A percentile compares a stretch with the other conserved stretches of the same genome.
Conservation (phyloP, 2,113 vertebrate species). For the Microtus richardsoni region DNA sequence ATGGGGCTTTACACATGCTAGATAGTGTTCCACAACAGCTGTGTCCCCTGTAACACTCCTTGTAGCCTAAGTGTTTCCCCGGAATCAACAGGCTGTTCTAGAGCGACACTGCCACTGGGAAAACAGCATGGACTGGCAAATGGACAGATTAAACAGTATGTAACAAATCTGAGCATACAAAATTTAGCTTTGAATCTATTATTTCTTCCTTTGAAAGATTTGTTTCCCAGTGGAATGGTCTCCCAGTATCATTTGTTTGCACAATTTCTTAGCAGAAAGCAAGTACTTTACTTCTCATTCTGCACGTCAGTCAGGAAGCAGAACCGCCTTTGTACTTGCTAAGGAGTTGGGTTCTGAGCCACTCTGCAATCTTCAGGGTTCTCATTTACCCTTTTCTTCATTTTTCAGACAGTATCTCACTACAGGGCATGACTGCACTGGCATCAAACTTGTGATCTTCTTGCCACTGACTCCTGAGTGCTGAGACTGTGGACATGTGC, state of each 20-base stretch:
- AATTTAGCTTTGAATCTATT: neutral
- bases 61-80: neutral
- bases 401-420: too few relatives aligned
- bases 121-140: neutral
- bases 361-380: neutral
- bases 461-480: neutral
- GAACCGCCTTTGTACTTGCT: neutral
- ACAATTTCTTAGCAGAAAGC: neutral
- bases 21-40: neutral
- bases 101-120: neutral
- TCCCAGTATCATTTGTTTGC: slow-evolving; percentile 22
- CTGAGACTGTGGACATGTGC: too few relatives aligned
- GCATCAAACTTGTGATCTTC: too few relatives aligned
- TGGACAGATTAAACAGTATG: neutral
- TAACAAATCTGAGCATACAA: neutral
- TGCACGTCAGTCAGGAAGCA: neutral
- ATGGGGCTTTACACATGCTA: neutral
- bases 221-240: neutral
- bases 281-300: slow-evolving; percentile 8
- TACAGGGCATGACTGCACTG: neutral
- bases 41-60: neutral
- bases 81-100: neutral
- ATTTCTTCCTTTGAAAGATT: neutral
- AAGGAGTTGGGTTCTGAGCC: neutral
- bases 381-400: neutral